Conservation (phyloP, 1,140 invertebrate genomes). For the Bombus sylvicola region DNA sequence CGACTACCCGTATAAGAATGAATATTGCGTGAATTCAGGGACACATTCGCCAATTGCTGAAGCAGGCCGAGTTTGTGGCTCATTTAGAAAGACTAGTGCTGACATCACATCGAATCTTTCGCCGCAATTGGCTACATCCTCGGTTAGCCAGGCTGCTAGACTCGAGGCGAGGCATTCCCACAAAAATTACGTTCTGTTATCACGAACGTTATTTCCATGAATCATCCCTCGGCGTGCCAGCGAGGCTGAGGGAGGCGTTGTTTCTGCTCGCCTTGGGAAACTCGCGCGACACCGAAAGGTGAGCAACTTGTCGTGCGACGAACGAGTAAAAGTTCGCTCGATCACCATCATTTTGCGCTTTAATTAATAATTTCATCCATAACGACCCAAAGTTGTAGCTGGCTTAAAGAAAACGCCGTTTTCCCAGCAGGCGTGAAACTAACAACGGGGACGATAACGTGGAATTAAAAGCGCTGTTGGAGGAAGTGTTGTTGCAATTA, state of each 20-base stretch:
- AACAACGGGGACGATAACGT: neutral
- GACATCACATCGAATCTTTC: slow-evolving; percentile 64
- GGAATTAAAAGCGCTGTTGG: neutral
- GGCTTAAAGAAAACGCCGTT: neutral
- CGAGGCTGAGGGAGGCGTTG: slow-evolving; percentile 41
- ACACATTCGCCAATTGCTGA: slow-evolving; percentile 75
- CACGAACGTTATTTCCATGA: slow-evolving; percentile 54
- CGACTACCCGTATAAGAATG: neutral
- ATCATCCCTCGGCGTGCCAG: slow-evolving; percentile 22
- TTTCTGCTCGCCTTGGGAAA: slow-evolving; percentile 39
- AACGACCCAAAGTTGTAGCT: neutral
- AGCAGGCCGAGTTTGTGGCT: slow-evolving; percentile 79
- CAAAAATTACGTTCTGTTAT: slow-evolving; percentile 54
- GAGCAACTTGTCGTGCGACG: neutral
- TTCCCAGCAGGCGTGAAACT: slow-evolving; percentile 15
- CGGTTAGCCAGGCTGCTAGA: slow-evolving; percentile 41
- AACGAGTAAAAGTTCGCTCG: slow-evolving; percentile 2
- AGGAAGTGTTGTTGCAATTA: no score
- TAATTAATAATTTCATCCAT: slow-evolving; percentile 9
- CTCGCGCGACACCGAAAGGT: slow-evolving; percentile 18
- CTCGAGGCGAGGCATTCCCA: slow-evolving; percentile 55
- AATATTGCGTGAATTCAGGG: slow-evolving; percentile 66
- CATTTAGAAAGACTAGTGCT: slow-evolving; percentile 72
- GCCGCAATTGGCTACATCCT: slow-evolving; percentile 55
- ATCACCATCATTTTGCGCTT: slow-evolving; percentile 1